Conservation (phyloP, 2,797 vertebrate species). For the Microhierax caerulescens region DNA sequence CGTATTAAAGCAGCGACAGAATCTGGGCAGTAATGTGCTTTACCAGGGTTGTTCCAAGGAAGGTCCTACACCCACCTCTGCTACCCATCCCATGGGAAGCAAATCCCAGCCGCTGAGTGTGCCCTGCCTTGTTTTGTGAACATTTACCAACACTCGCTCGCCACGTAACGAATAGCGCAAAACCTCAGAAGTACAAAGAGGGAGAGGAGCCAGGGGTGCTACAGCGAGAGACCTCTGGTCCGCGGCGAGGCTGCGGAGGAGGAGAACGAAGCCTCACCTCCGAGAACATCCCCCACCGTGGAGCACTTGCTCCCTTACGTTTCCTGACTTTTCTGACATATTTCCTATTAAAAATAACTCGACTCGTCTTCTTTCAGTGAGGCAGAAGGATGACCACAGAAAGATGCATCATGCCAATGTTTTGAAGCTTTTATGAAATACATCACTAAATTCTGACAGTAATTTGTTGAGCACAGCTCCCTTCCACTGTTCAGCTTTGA, state of each 20-base stretch:
- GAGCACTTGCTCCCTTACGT: neutral
- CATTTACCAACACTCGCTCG: neutral
- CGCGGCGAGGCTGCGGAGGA: neutral
- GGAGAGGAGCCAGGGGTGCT: neutral
- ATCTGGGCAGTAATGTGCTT: neutral
- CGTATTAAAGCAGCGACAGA: neutral
- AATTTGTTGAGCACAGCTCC: neutral
- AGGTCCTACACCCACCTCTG: neutral
- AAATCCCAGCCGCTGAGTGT: rapidly evolving
- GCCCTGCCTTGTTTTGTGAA: neutral
- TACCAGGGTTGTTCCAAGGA: neutral
- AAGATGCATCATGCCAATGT: neutral
- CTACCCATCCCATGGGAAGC: neutral
- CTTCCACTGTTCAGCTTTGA: neutral
- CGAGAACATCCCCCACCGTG: neutral
- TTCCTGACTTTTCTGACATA: neutral
- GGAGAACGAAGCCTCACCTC: neutral
- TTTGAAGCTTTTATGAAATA: neutral
- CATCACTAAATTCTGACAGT: neutral
- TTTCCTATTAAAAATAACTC: neutral
- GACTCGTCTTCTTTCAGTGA: neutral
- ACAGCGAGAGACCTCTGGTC: neutral
- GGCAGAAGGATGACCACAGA: neutral
- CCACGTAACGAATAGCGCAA: neutral
- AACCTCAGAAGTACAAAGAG: neutral